These are phyloP conservation scores for Nothura maculosa DNA, from an alignment of 2,797 vertebrate genomes.

Conservation along the genomic window DNA sequence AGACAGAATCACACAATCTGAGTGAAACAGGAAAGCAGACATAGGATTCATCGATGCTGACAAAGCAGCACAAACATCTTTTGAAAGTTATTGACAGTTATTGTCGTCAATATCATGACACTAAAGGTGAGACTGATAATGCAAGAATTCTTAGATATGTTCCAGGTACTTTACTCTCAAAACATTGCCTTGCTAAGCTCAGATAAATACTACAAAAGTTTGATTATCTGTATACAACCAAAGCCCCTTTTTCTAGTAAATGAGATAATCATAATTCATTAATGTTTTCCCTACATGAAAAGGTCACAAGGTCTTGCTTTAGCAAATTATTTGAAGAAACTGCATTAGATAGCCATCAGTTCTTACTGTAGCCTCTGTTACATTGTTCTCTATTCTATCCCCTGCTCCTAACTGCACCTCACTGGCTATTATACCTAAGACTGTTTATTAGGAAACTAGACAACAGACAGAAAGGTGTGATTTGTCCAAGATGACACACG, in stretches of 20 bases:
- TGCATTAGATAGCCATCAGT: not conserved
- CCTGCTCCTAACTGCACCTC: not conserved
- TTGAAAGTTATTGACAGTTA: not conserved
- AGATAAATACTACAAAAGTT: not conserved
- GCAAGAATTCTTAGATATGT: not conserved
- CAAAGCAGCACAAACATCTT: not conserved
- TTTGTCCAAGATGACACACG: not conserved
- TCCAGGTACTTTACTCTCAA: not conserved
- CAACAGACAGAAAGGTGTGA: not conserved
- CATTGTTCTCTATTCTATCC: not conserved
- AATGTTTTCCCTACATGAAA: not conserved
- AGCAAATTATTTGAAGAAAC: not conserved
- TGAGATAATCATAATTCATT: not conserved
- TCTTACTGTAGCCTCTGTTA: not conserved
- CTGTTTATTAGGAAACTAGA: not conserved
- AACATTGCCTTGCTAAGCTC: not conserved
- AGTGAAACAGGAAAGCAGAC: not conserved
- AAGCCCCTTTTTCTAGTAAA: not conserved
- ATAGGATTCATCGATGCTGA: not conserved
- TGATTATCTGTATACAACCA: not conserved
- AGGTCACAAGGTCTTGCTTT: not conserved
- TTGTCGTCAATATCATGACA: not conserved
- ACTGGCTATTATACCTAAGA: not conserved
- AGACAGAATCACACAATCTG: not conserved
- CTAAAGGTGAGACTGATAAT: not conserved